phyloP scores from a whole-genome alignment of 2,888 invertebrate species.

The Leptinotarsa tumamoca region DNA sequence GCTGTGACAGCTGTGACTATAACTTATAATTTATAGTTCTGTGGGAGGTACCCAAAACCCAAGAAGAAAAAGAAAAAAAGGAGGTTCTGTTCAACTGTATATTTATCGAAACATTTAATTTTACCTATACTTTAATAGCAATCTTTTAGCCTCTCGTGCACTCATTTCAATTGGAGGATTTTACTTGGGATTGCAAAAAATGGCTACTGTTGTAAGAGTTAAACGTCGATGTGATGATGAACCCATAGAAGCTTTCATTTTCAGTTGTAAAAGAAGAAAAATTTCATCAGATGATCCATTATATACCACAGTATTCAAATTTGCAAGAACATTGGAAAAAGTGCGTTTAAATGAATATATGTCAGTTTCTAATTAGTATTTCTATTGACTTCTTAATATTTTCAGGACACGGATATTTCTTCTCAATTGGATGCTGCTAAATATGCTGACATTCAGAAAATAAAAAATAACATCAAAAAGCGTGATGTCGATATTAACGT shows the following conservation, averaged over 20 bases:
- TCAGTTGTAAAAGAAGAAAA: conserved; percentile 79
- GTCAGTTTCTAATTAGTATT: conserved; percentile 11
- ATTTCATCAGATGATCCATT: conserved; percentile 67
- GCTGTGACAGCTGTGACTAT: no score
- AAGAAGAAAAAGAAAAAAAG: no score
- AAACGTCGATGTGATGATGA: conserved; percentile 80
- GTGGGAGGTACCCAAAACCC: no score
- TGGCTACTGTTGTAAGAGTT: conserved; percentile 77
- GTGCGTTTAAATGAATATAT: conserved; percentile 48
- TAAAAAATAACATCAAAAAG: conserved; percentile 68
- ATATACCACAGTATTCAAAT: conserved; percentile 75
- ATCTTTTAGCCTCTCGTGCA: no score
- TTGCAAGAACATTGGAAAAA: conserved; percentile 76
- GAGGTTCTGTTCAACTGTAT: no score
- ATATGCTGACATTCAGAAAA: conserved; percentile 63
- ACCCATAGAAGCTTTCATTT: conserved; percentile 77
- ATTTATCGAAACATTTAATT: no score
- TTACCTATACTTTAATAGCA: no score
- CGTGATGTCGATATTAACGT: conserved; percentile 65
- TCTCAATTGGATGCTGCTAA: conserved; percentile 65
- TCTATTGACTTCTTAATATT: not conserved
- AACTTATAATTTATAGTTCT: no score
- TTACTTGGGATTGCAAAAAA: conserved; percentile 47
- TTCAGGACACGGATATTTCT: conserved; percentile 67
- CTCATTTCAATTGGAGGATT: no score